phyloP scores from a whole-genome alignment of 53 echinoderm and acorn worm genomes.

The Hippasteria phrygiana region DNA sequence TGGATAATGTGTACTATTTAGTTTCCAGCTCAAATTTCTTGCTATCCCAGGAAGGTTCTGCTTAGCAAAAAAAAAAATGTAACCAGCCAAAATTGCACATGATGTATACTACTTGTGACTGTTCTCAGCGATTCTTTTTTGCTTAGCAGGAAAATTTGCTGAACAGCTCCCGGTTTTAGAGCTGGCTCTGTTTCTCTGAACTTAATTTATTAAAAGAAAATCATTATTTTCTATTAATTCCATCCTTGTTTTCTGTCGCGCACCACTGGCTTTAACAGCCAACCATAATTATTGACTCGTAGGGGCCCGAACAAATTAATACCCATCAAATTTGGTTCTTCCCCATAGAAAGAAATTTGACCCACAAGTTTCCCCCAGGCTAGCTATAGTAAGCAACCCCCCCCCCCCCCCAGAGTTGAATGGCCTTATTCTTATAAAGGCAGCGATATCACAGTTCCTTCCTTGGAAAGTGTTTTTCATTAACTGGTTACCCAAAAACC shows the following conservation, averaged over 20 bases:
- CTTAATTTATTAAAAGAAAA: no score
- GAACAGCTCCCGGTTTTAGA: no score
- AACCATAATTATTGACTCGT: neutral
- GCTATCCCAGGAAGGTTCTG: neutral
- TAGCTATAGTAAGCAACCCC: no score
- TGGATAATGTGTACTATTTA: no score
- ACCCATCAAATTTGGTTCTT: neutral
- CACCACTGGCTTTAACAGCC: neutral
- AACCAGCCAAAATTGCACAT: neutral
- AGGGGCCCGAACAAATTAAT: neutral
- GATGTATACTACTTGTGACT: neutral
- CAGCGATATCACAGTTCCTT: conserved; percentile 25
- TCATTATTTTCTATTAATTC: no score
- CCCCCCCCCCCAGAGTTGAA: neutral
- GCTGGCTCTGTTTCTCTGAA: no score
- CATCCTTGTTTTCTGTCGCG: neutral
- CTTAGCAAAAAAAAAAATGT: neutral
- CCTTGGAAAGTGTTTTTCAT: conserved; percentile 33
- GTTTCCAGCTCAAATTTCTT: neutral
- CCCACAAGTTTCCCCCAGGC: neutral
- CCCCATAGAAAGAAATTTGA: neutral
- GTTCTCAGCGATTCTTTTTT: neutral
- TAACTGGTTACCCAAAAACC: conserved; percentile 33
- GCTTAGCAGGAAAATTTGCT: neutral
- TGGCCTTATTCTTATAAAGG: neutral